phyloP scores from a whole-genome alignment of 2,888 invertebrate genomes.

The Osedax frankpressi region DNA sequence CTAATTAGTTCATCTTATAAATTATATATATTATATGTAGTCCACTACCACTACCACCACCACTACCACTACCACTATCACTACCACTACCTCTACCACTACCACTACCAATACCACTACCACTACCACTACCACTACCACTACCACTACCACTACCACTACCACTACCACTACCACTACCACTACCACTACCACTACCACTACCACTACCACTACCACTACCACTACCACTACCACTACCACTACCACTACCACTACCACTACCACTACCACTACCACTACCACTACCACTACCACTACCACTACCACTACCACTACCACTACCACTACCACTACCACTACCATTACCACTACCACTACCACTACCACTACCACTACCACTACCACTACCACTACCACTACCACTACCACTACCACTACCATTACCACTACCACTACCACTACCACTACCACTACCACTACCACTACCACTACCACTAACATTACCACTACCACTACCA shows the following conservation, averaged over 20 bases:
- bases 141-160: background rate
- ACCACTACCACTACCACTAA: background rate
- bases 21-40: too few species aligned
- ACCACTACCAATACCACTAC: background rate
- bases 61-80: background rate
- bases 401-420: background rate
- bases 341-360: background rate
- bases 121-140: background rate
- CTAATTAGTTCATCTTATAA: too few species aligned
- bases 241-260: background rate
- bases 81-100: background rate
- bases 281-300: background rate
- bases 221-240: background rate
- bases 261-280: background rate
- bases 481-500: background rate
- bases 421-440: background rate
- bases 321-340: background rate
- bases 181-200: background rate
- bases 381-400: background rate
- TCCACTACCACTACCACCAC: background rate
- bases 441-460: background rate
- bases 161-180: background rate
- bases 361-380: background rate
- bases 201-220: background rate
- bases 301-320: background rate